These are phyloP conservation scores for Myotis davidii DNA, from an alignment of 2,113 vertebrate genomes.

Conservation along the genomic window DNA sequence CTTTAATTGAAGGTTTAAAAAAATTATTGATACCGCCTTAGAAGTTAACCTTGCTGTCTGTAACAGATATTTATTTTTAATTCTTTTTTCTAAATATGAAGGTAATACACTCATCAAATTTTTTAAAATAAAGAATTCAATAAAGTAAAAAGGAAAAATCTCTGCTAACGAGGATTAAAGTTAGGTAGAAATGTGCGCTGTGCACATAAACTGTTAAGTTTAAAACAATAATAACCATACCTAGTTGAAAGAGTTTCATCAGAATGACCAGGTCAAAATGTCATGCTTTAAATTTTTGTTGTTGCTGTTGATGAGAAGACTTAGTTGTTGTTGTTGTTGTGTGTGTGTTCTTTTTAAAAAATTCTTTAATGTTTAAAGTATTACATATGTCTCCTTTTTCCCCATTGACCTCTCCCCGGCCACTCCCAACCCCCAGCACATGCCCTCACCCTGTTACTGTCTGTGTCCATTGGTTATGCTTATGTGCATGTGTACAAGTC, in stretches of 20 bases:
- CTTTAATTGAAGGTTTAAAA: neutral
- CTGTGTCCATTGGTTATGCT: too few species aligned
- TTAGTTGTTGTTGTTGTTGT: too few species aligned
- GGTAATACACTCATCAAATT: neutral
- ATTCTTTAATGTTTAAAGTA: too few species aligned
- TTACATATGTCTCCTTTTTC: too few species aligned
- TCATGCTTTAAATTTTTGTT: constrained; percentile 13
- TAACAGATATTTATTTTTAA: neutral
- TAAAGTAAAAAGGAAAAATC: neutral
- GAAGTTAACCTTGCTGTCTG: neutral
- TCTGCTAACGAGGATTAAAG: neutral
- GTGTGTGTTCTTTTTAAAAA: too few species aligned
- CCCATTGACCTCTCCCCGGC: too few species aligned
- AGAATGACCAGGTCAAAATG: neutral
- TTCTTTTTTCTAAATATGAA: constrained; percentile 10
- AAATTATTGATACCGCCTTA: neutral
- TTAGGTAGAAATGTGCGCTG: neutral
- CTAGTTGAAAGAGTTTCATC: constrained; percentile 16
- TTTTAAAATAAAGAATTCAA: neutral
- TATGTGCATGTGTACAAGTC: too few species aligned
- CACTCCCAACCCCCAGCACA: too few species aligned
- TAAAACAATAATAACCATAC: neutral
- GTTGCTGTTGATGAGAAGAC: too few species aligned
- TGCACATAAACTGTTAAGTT: neutral
- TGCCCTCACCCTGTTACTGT: too few species aligned